Percentiles rank a stretch among this genome's conserved stretches.
These are phyloP conservation scores for Crenuchus spilurus DNA, from an alignment of 2,797 vertebrate species.

Conservation along the genomic window DNA sequence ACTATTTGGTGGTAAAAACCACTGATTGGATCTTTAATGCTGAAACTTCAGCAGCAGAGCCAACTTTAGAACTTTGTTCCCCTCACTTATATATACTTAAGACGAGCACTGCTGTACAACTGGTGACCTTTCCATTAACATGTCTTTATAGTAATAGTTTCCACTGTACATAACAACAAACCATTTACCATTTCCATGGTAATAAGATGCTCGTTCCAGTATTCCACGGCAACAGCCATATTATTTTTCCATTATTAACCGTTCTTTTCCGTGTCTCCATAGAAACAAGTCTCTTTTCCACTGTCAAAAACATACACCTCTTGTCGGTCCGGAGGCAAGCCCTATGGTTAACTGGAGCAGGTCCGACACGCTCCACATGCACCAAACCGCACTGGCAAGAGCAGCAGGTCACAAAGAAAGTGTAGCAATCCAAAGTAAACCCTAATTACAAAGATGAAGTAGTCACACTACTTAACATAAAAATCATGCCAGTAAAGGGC, in stretches of 20 bases:
- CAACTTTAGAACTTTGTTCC: not conserved
- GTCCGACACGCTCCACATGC: conserved; percentile 21
- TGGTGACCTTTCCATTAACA: conserved; percentile 14
- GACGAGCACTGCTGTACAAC: not conserved
- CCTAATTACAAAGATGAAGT: conserved; percentile 3
- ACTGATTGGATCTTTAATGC: not conserved
- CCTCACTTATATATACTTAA: not conserved
- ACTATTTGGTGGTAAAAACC: too few species aligned
- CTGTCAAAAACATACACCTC: conserved; percentile 31
- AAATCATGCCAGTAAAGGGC: not conserved
- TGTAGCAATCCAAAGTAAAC: not conserved
- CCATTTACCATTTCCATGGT: conserved; percentile 47
- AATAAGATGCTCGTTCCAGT: conserved; percentile 43
- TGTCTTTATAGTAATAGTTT: conserved; percentile 34
- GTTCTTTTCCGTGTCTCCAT: conserved; percentile 40
- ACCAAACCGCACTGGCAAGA: conserved; percentile 2
- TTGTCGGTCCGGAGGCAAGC: conserved; percentile 3
- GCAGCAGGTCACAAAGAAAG: not conserved
- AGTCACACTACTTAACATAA: not conserved
- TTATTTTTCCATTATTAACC: conserved; percentile 46
- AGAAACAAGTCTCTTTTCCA: conserved; percentile 41
- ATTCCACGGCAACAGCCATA: conserved; percentile 34
- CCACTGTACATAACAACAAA: conserved; percentile 37
- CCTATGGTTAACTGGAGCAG: conserved; percentile 10
- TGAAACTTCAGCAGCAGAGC: not conserved